Base-by-base conservation (phyloP, 2,797 vertebrate species). In the Hephaestus fuliginosus region DNA sequence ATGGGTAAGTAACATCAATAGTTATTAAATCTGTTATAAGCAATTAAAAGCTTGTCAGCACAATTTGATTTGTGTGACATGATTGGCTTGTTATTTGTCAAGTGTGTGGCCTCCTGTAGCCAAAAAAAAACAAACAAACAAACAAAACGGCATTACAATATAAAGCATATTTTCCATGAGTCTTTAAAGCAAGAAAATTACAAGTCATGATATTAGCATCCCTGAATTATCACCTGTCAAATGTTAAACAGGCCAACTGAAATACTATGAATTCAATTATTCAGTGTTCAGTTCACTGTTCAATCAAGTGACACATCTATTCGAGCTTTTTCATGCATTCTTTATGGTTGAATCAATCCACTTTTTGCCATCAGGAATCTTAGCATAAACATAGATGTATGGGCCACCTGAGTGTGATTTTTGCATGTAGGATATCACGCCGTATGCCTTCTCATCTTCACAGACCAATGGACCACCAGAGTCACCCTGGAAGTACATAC, bases 401-500 rank as follows among this genome's bases (percentile, higher is more conserved):
- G 15, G 52, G 20, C 0, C 28, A 5, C 0, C 70, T 64, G 36
- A 3, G 0, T 9, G 0, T 4, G 14, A 28, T 2, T 18, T 9
- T 15, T 63, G 36, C 0, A 41, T 65, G 8, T 12, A 80, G 30
- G 93, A 94, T 0, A 94, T 80, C 1, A 95, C 79, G 5, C 95
- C 93, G 0, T 90, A 89, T 3, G 92, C 91, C 17, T 63, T 71
- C 51, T 67, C 81, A 17, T 77, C 63, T 43, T 80, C 84, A 76
- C 95, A 96, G 51, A 96, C 87, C 70, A 95, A 74, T 1, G 94
- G 95, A 0, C 93, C 92, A 2, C 95, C 94, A 3, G 94, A 94
- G 68, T 96, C 93, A 0, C 90, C 92, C 95, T 96, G 73, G 10
- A 72, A 65, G 10, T 20, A 67, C 14, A 82, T 1, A 63, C 2